These are phyloP conservation scores for Anguilla anguilla DNA, from an alignment of 2,797 vertebrate genomes.

Conservation along the genomic window DNA sequence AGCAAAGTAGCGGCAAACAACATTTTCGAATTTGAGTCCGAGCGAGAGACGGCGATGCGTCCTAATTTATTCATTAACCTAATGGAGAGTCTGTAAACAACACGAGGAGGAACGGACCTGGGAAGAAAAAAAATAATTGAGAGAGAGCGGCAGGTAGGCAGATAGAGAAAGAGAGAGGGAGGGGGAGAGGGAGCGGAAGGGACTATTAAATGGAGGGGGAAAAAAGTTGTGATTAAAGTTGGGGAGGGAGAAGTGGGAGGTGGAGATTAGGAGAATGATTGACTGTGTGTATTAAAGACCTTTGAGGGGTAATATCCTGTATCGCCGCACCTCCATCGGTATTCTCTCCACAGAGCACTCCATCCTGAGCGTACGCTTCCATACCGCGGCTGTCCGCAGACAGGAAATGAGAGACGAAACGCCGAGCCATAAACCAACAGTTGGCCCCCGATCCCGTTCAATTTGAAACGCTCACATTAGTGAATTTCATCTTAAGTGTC, in stretches of 20 bases:
- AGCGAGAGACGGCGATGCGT: not conserved
- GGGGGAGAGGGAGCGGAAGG: not conserved
- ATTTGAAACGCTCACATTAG: not conserved
- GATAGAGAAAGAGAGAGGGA: not conserved
- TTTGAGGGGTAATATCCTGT: not conserved
- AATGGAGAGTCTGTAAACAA: not conserved
- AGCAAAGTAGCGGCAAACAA: not conserved
- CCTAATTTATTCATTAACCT: not conserved
- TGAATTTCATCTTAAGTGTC: not conserved
- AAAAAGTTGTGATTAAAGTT: constrained; percentile 11
- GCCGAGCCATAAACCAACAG: not conserved
- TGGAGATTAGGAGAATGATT: constrained; percentile 1
- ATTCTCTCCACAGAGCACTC: not conserved
- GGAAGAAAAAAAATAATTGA: not conserved
- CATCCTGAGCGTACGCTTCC: not conserved
- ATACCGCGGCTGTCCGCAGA: not conserved
- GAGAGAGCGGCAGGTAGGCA: not conserved
- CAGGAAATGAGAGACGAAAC: not conserved
- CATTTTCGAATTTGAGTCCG: not conserved
- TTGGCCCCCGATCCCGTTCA: not conserved
- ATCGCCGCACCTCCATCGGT: not conserved
- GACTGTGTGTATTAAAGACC: not conserved
- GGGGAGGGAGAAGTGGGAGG: not conserved
- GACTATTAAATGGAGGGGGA: not conserved
- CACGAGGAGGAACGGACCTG: not conserved